Conservation (phyloP, 2,888 invertebrate genomes). For the Hypercompe scribonia region DNA sequence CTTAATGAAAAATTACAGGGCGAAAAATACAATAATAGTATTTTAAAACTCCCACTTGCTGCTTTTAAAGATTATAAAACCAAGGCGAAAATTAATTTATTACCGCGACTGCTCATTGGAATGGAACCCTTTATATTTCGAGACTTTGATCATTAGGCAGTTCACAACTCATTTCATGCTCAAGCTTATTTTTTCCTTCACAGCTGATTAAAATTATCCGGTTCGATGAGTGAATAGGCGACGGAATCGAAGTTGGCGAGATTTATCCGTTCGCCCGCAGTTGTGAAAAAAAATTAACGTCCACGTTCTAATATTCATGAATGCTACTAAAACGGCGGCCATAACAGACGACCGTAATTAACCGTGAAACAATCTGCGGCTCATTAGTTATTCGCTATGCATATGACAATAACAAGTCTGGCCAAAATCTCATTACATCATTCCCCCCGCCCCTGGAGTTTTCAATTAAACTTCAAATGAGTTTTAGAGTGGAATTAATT, state of each 20-base stretch:
- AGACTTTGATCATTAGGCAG: slow-evolving; percentile 75
- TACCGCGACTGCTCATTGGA: slow-evolving; percentile 51
- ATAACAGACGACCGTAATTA: slow-evolving; percentile 72
- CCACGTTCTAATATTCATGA: slow-evolving; percentile 68
- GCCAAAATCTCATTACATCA: slow-evolving; percentile 83
- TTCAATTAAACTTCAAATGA: slow-evolving; percentile 86
- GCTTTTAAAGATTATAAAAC: slow-evolving; percentile 27
- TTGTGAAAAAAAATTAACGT: slow-evolving; percentile 53
- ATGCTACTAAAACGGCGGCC: slow-evolving; percentile 56
- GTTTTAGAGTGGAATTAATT: slow-evolving; percentile 84
- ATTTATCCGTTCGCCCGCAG: slow-evolving; percentile 39
- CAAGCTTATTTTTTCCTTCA: slow-evolving; percentile 69
- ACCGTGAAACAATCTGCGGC: slow-evolving; percentile 71
- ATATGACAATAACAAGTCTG: slow-evolving; percentile 82
- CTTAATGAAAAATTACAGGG: slow-evolving; percentile 5
- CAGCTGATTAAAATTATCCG: slow-evolving; percentile 76
- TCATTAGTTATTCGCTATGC: slow-evolving; percentile 80
- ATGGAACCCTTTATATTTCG: slow-evolving; percentile 56
- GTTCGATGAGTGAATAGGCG: slow-evolving; percentile 62
- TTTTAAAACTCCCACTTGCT: background rate
- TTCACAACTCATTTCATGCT: slow-evolving; percentile 75
- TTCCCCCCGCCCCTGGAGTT: slow-evolving; percentile 77
- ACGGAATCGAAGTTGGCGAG: slow-evolving; percentile 62
- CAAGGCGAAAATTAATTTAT: slow-evolving; percentile 24
- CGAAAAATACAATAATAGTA: slow-evolving; percentile 5